Evolutionary conservation across 2,888 invertebrate genomes (phyloP).

Genomic region (Lepidonotus clava): DNA sequence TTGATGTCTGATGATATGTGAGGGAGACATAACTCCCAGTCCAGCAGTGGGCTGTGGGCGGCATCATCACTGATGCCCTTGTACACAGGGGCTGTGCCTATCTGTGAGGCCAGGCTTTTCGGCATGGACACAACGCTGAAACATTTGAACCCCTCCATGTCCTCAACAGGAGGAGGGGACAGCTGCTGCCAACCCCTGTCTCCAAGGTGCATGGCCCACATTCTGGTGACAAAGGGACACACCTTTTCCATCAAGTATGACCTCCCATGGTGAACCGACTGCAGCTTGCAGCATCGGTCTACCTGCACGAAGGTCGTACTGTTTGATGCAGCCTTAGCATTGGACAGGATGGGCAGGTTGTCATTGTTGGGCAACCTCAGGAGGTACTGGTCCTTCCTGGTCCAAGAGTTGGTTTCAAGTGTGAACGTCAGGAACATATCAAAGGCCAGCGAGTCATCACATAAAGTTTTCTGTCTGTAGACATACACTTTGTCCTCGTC

Average conservation of each 20-base stretch:
- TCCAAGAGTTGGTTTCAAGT: background rate
- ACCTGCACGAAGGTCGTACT: background rate
- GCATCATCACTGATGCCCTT: conserved; percentile 25
- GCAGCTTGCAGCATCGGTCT: background rate
- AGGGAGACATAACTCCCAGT: conserved; percentile 4
- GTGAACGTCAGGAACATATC: background rate
- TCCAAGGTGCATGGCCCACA: background rate
- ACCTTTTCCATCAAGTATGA: conserved; percentile 12
- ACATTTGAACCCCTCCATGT: background rate
- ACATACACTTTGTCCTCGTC: background rate
- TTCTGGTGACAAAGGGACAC: conserved; percentile 26
- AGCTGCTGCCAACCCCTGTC: background rate
- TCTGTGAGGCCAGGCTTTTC: background rate
- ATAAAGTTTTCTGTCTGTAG: background rate
- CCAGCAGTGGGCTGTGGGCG: background rate
- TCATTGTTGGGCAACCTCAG: background rate
- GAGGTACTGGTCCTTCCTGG: background rate
- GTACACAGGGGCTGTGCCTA: background rate
- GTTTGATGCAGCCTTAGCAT: background rate
- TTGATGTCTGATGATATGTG: background rate
- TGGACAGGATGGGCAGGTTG: background rate
- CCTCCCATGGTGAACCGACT: background rate
- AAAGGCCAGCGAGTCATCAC: background rate
- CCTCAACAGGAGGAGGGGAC: conserved; percentile 31
- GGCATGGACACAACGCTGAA: background rate